Evolutionary conservation across 64 coral and sea anemone genomes (phyloP), one percentile per base, ranked within the genome.

Genomic region (Porites australiensis): DNA sequence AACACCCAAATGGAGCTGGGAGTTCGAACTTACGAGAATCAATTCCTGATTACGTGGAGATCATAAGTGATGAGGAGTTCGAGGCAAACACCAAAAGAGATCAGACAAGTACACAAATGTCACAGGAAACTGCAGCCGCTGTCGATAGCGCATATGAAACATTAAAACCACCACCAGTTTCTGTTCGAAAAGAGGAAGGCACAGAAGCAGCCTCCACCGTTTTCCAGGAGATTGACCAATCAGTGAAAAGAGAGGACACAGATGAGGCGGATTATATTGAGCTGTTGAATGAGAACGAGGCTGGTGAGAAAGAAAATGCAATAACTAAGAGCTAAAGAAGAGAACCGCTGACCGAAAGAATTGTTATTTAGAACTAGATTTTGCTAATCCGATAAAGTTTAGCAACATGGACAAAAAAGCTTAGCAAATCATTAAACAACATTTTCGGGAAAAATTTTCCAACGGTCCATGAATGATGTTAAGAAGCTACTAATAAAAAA

Each of bases 241-340:
- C 60, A 37, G 10, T 13, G 22, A 55, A 44, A 83, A 8, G 13
- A 19, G 79, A 64, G 44, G 60, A 64, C 43, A 7, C 65, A 64
- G n/a, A 68, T 8, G 81, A 84, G 64, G 44, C 45, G 2, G 61
- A 68, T 84, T 68, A 84, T 47, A 44, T 49, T 37, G 81, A 84
- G 45, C 63, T 64, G 1, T 21, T 68, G 19, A 44, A 9, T 84
- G 61, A 84, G 13, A 76, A 76, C 16, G 45, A 76, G 73, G 45
- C 15, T 18, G 15, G 14, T 20, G 7, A 46, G 5, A 50, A 50
- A 76, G 45, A 19, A 5, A 71, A 71, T 8, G 3, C 27, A 3
- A 71, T 27, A 3, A 23, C 27, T 71, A 3, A 71, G 20, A 22
- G 10, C 3, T 20, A 71, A 71, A 44, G 43, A 7, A 37, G 20